Percentiles rank a stretch among this genome's conserved stretches.
phyloP scores from a whole-genome alignment of 1,140 invertebrate species.

The Anoplophora glabripennis region DNA sequence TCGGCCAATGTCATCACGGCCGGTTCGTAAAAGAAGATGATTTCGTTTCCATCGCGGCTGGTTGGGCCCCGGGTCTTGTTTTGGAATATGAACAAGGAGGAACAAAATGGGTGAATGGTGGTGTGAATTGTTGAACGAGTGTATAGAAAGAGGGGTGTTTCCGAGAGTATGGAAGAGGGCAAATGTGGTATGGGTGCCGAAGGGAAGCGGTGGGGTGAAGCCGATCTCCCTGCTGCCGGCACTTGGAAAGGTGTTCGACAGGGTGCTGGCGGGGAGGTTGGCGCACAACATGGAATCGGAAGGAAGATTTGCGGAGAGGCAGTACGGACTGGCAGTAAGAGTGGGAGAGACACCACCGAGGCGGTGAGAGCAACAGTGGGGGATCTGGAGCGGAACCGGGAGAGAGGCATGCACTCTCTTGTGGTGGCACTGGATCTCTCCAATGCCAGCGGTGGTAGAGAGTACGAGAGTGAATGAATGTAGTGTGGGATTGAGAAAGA shows the following conservation, averaged over 20 bases:
- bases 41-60: too few species aligned
- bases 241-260: conserved; percentile 5
- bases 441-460: not conserved
- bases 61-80: too few species aligned
- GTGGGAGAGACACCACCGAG: not conserved
- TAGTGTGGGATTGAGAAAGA: not conserved
- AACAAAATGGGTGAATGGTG: too few species aligned
- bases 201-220: not conserved
- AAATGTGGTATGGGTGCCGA: not conserved
- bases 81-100: too few species aligned
- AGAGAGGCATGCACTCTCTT: not conserved
- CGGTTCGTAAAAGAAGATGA: too few species aligned
- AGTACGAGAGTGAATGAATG: not conserved
- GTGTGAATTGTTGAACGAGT: too few species aligned
- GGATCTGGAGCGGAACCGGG: too few species aligned
- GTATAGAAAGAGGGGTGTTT: too few species aligned
- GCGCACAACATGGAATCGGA: not conserved
- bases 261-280: conserved; percentile 4
- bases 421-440: not conserved
- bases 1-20: too few species aligned
- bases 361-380: too few species aligned
- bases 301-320: not conserved
- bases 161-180: too few species aligned
- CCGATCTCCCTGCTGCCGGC: conserved; percentile 7
- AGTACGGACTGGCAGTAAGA: conserved; percentile 13